phyloP scores from a whole-genome alignment of 30 jellyfish, hydroid and myxozoan species.

The Rhopilema esculentum region DNA sequence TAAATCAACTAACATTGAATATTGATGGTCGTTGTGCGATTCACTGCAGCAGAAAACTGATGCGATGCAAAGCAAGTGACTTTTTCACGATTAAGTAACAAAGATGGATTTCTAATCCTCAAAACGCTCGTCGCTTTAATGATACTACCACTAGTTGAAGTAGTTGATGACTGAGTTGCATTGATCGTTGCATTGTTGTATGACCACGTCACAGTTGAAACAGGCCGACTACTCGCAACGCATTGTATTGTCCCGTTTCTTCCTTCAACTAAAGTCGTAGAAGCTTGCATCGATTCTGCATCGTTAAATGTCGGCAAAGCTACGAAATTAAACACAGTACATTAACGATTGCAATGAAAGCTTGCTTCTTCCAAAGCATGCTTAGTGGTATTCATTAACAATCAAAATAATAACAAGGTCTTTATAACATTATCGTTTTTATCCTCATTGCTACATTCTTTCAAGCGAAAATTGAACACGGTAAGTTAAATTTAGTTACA shows the following conservation, averaged over 20 bases:
- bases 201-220: slow-evolving; percentile 7
- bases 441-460: too few species aligned
- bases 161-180: slow-evolving; percentile 2
- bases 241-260: neutral
- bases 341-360: neutral
- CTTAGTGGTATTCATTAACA: too few species aligned
- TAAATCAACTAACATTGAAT: slow-evolving; percentile 1
- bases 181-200: neutral
- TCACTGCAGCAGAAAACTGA: slow-evolving; percentile 3
- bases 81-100: neutral
- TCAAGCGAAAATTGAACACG: too few species aligned
- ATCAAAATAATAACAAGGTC: too few species aligned
- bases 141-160: neutral
- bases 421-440: too few species aligned
- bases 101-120: neutral
- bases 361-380: too few species aligned
- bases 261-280: slow-evolving; percentile 7
- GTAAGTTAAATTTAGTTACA: too few species aligned
- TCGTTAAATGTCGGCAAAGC: neutral
- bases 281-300: neutral
- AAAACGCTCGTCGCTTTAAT: neutral
- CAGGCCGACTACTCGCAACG: slow-evolving; percentile 23
- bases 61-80: slow-evolving; percentile 4
- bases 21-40: neutral
- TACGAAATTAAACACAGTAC: neutral